Evolutionary conservation across 37 sponge, comb jelly and placozoan genomes (phyloP), one percentile per base, ranked within the genome.

Genomic region (Ephydatia muelleri): DNA sequence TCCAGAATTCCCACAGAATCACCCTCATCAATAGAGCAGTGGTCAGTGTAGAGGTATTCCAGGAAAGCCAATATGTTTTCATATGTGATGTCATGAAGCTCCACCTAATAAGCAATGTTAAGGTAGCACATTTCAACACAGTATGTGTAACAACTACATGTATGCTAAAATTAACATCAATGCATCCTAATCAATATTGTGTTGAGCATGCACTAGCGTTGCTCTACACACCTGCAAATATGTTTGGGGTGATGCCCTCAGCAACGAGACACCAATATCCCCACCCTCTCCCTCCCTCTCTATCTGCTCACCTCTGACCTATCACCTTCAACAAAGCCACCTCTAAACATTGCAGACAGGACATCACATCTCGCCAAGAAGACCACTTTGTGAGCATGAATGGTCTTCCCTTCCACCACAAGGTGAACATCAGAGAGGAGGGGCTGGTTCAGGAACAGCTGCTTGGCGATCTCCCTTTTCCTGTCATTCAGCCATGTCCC

Each of bases 11-110:
- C 92, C 11, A 92, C 25, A 6, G 87, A 78, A 82, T 96, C 97
- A 0, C 84, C 78, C 31, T 93, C 86, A 49, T 91, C 97, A 49
- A 95, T 92, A 23, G n/a, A n/a, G n/a, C n/a, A n/a, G n/a, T n/a
- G n/a, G n/a, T n/a, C 95, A 49, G 92, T 89, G 89, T 96, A 96
- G 43, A 96, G 83, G 77, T 94, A 96, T 68, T 96, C 92, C 64
- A 96, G 86, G 36, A 92, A 78, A 26, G 92, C 94, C 32, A 94
- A 70, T 36, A 96, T 92, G 39, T 80, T 66, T 4, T 91, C 88
- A 27, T 72, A 11, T 6, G 85, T 37, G 2, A 87, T 75, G 28
- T 84, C 94, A 67, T 68, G 80, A 35, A 96, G 89, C 47, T 79
- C 87, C 68, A 94, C 68, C 94, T 95, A 71, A 9, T 27, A 11